Conservation (phyloP, 2,797 vertebrate species). For the Nyctibius grandis region DNA sequence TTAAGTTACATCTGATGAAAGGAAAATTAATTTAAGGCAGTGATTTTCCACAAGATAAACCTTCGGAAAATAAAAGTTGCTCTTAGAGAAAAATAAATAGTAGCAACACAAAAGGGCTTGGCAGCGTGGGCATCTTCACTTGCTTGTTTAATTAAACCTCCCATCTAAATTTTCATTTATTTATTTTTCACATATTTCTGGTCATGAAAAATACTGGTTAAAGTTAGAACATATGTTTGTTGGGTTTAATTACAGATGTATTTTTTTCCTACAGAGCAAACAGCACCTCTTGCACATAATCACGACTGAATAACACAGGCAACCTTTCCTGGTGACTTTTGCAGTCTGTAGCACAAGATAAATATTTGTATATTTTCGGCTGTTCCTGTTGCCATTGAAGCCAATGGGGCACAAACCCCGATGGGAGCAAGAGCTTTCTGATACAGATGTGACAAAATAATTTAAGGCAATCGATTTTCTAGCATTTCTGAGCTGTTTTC, state of each 20-base stretch:
- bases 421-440: not conserved
- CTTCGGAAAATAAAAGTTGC: conserved; percentile 57
- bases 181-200: not conserved
- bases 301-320: not conserved
- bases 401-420: fast-evolving
- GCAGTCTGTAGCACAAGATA: not conserved
- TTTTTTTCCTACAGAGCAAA: not conserved
- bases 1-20: conserved; percentile 50
- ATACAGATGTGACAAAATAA: not conserved
- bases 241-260: not conserved
- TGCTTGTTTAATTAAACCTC: not conserved
- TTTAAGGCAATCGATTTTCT: not conserved
- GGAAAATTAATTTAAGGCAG: conserved; percentile 52
- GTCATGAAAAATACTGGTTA: not conserved
- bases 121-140: not conserved
- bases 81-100: conserved; percentile 49
- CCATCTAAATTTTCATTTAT: not conserved
- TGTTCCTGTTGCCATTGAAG: not conserved
- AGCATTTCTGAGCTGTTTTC: not conserved
- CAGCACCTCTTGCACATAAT: not conserved
- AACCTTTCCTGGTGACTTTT: not conserved
- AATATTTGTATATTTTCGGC: not conserved
- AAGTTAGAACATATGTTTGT: not conserved
- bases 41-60: conserved; percentile 63
- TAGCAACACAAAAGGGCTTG: not conserved